Conservation (phyloP, 2,113 vertebrate genomes). For the Archilochus colubris region DNA sequence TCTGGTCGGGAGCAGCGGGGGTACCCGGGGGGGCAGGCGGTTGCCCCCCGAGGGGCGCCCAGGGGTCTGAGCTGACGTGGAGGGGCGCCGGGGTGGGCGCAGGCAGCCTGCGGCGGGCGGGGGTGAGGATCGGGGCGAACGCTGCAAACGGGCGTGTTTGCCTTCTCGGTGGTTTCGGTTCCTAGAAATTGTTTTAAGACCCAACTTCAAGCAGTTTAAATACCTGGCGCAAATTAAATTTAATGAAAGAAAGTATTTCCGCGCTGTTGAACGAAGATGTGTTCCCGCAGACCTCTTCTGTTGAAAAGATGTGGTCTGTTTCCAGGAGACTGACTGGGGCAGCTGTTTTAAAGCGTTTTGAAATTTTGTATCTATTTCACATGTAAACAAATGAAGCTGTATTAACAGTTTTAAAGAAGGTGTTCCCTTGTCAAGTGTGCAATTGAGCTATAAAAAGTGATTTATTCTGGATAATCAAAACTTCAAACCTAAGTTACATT, state of each 20-base stretch:
- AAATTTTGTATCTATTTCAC: slow-evolving; percentile 22
- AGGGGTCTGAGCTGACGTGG: background rate
- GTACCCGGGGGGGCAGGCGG: background rate
- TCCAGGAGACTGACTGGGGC: slow-evolving; percentile 51
- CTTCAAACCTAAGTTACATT: background rate
- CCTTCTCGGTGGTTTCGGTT: background rate
- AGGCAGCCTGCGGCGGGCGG: background rate
- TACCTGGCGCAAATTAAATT: slow-evolving; percentile 11
- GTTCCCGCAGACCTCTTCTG: background rate
- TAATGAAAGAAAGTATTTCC: background rate
- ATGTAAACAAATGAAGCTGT: background rate
- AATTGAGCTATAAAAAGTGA: slow-evolving; percentile 9
- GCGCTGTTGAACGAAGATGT: background rate
- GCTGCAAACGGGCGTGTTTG: background rate
- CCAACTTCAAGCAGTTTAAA: background rate
- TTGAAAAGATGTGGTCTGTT: slow-evolving; percentile 28
- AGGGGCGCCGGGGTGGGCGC: background rate
- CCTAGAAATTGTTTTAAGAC: background rate
- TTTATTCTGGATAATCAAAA: background rate
- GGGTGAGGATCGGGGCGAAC: background rate
- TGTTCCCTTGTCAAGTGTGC: background rate
- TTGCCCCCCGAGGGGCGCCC: background rate
- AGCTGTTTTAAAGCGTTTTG: background rate
- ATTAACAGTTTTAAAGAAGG: background rate
- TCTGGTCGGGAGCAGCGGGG: background rate